These are phyloP conservation scores for Aleiodes sp. DNA, from an alignment of 1,140 invertebrate genomes.

Conservation along the genomic window DNA sequence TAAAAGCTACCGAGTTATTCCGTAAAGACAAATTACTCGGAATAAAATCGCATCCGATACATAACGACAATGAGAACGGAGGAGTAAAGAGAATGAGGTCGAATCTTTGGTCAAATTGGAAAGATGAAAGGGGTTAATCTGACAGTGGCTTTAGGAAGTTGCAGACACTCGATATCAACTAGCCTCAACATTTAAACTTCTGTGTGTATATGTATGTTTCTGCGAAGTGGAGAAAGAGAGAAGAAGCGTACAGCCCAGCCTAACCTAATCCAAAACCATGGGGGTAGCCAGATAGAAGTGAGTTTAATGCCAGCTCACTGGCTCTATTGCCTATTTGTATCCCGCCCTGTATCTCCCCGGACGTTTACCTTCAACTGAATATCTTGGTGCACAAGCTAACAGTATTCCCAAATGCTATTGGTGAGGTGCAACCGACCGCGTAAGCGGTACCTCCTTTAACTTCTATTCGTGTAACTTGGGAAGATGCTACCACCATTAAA, in stretches of 20 bases:
- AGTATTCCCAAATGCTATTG: conserved; percentile 37
- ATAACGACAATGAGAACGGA: background rate
- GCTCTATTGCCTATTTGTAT: conserved; percentile 35
- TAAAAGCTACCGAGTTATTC: too few species aligned
- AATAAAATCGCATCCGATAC: too few species aligned
- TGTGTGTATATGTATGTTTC: too few species aligned
- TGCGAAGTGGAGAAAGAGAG: too few species aligned
- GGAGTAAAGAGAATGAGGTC: too few species aligned
- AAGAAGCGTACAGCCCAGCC: too few species aligned
- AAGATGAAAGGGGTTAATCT: background rate
- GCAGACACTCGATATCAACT: conserved; percentile 1
- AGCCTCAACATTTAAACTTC: background rate
- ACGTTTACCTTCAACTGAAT: conserved; percentile 23
- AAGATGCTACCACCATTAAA: background rate
- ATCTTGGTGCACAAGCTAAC: conserved; percentile 10
- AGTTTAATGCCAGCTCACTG: conserved; percentile 32
- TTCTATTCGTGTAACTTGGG: background rate
- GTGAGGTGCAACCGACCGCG: conserved; percentile 32
- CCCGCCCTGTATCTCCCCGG: background rate
- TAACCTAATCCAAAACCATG: background rate
- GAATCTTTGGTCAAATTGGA: too few species aligned
- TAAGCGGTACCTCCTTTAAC: conserved; percentile 19
- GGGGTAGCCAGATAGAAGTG: conserved; percentile 11
- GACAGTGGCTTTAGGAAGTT: background rate
- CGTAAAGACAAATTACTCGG: too few species aligned